Evolutionary conservation across 2,888 invertebrate species (phyloP).

Genomic region (Orgyia antiqua): DNA sequence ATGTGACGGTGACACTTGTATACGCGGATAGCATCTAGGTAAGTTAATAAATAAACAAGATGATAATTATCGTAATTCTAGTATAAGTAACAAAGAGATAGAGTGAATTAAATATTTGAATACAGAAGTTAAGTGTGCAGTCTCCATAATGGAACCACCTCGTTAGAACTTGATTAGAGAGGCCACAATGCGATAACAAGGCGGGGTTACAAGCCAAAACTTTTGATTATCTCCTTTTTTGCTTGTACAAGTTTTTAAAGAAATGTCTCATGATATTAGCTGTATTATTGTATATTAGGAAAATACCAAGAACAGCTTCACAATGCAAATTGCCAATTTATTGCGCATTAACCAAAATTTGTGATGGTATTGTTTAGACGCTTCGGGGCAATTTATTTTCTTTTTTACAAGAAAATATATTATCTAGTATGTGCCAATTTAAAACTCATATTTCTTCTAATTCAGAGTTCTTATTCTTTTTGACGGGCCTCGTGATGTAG

Average conservation of each 20-base stretch:
- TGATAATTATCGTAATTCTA: no score
- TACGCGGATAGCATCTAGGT: no score
- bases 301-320: slow-evolving; percentile 19
- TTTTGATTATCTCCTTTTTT: slow-evolving; percentile 42
- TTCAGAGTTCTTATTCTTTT: no score
- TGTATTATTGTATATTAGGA: slow-evolving; percentile 23
- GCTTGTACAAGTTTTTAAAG: slow-evolving; percentile 40
- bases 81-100: no score
- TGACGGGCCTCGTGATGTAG: no score
- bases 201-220: slow-evolving; percentile 33
- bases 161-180: slow-evolving; percentile 58
- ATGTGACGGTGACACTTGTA: no score
- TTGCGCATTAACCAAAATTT: slow-evolving; percentile 16
- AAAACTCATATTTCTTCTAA: no score
- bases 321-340: slow-evolving; percentile 31
- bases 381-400: background rate
- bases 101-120: no score
- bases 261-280: slow-evolving; percentile 28
- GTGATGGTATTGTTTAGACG: background rate
- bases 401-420: slow-evolving; percentile 11
- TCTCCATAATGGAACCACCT: slow-evolving; percentile 32
- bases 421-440: background rate
- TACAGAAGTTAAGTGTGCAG: slow-evolving; percentile 21
- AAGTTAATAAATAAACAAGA: no score
- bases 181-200: slow-evolving; percentile 48